These are phyloP conservation scores for Hippocampus abdominalis DNA, from an alignment of 2,113 vertebrate species.

Conservation along the genomic window DNA sequence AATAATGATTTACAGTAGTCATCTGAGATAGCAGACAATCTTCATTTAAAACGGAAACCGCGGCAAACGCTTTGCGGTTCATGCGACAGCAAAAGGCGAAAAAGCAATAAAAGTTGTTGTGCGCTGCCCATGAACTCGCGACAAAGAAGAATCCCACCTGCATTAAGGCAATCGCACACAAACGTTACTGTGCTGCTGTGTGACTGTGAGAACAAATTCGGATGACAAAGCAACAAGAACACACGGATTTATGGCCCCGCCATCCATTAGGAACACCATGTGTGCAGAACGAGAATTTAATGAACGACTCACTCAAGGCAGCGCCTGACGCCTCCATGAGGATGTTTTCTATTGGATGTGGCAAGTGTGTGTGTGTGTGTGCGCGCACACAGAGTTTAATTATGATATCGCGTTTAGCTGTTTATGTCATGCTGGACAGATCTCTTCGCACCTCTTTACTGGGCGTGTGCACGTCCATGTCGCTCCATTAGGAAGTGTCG, in stretches of 20 bases:
- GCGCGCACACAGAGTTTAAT: slow-evolving; percentile 43
- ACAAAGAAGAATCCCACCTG: slow-evolving; percentile 24
- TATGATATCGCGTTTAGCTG: slow-evolving; percentile 57
- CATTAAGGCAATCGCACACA: slow-evolving; percentile 37
- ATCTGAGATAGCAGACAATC: neutral
- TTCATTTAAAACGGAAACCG: neutral
- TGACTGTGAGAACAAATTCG: slow-evolving; percentile 44
- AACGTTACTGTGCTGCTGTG: slow-evolving; percentile 47
- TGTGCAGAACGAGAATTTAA: slow-evolving; percentile 65
- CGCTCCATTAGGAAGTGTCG: slow-evolving; percentile 31
- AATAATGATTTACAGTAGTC: too few relatives aligned
- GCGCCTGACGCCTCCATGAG: slow-evolving; percentile 48
- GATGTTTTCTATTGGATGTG: slow-evolving; percentile 60
- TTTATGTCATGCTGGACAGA: slow-evolving; percentile 54
- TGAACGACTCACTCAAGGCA: slow-evolving; percentile 64
- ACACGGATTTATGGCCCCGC: slow-evolving; percentile 50
- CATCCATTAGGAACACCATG: slow-evolving; percentile 64
- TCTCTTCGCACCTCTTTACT: slow-evolving; percentile 46
- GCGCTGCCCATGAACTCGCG: neutral
- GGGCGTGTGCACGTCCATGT: slow-evolving; percentile 21
- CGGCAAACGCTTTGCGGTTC: neutral
- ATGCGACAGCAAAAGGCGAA: neutral
- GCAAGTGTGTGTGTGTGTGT: slow-evolving; percentile 32
- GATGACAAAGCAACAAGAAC: slow-evolving; percentile 51
- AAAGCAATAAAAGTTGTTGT: neutral